Percentiles rank a stretch among this genome's conserved stretches.
Evolutionary conservation across 64 coral and sea anemone genomes (phyloP).

Genomic region (Orbicella faveolata): DNA sequence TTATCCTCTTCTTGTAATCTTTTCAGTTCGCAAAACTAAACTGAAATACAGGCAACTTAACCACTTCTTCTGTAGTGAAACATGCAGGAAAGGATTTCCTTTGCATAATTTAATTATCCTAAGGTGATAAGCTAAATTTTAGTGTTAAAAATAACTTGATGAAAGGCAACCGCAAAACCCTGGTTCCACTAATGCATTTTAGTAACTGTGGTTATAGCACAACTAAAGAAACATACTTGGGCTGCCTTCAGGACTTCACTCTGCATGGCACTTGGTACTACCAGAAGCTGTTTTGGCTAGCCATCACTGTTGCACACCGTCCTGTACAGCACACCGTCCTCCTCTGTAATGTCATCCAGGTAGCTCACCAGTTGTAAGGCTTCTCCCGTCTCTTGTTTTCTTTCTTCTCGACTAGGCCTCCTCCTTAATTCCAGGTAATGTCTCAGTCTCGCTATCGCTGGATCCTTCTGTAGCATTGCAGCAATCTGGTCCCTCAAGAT

Average conservation of each 20-base stretch:
- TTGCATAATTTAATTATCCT: no score
- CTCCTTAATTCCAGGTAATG: constrained; percentile 2
- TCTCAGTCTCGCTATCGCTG: neutral
- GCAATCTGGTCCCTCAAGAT: constrained; percentile 33
- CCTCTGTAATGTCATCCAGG: neutral
- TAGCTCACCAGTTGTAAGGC: constrained; percentile 16
- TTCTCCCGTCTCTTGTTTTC: constrained; percentile 14
- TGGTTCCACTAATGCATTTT: no score
- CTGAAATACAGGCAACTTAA: no score
- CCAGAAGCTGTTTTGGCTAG: neutral
- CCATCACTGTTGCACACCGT: neutral
- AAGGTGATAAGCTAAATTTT: no score
- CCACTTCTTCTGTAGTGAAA: no score
- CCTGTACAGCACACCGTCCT: neutral
- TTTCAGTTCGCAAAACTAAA: no score
- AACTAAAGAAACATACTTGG: no score
- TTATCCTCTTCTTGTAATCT: no score
- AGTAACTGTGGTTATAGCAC: no score
- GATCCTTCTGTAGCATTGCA: constrained; percentile 6
- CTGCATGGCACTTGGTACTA: neutral
- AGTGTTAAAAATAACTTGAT: no score
- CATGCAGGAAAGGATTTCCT: no score
- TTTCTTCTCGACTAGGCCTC: neutral
- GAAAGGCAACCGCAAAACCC: no score
- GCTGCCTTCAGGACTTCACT: constrained; percentile 13